phyloP scores from a whole-genome alignment of 53 echinoderm and acorn worm species.

The Patiria pectinifera region DNA sequence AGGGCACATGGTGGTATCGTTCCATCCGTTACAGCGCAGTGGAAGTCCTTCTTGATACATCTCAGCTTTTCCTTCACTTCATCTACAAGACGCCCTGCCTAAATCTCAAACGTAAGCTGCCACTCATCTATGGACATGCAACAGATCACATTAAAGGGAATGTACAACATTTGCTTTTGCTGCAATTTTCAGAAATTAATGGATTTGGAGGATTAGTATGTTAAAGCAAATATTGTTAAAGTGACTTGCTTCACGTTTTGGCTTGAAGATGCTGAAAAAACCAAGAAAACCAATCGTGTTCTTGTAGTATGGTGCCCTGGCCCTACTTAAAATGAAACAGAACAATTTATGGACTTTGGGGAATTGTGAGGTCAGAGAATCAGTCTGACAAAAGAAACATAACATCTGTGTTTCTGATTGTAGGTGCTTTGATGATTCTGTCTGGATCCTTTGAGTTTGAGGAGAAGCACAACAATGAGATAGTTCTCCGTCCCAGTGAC shows the following conservation, averaged over 20 bases:
- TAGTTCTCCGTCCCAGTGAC: conserved; percentile 89
- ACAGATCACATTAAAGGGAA: neutral
- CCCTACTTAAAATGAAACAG: too few species aligned
- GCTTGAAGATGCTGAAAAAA: too few species aligned
- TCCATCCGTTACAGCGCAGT: conserved; percentile 95
- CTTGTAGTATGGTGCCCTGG: too few species aligned
- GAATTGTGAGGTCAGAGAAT: too few species aligned
- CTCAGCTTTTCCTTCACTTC: conserved; percentile 94
- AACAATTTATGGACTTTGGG: too few species aligned
- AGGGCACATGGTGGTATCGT: conserved; percentile 98
- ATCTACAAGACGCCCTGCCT: conserved; percentile 95
- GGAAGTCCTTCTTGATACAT: conserved; percentile 90
- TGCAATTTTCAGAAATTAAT: too few species aligned
- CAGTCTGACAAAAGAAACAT: neutral
- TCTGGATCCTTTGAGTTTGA: conserved; percentile 93
- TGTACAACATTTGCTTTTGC: too few species aligned
- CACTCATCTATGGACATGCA: neutral
- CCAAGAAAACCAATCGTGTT: too few species aligned
- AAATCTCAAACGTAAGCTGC: conserved; percentile 91
- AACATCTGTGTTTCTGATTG: neutral
- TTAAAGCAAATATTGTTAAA: too few species aligned
- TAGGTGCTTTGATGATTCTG: conserved; percentile 95
- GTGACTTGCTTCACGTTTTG: neutral
- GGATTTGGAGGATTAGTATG: too few species aligned
- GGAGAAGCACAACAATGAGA: conserved; percentile 88